Evolutionary conservation across 2,888 invertebrate genomes (phyloP), one percentile per base, ranked within the genome.

Genomic region (Parapristionchus giblindavisi): DNA sequence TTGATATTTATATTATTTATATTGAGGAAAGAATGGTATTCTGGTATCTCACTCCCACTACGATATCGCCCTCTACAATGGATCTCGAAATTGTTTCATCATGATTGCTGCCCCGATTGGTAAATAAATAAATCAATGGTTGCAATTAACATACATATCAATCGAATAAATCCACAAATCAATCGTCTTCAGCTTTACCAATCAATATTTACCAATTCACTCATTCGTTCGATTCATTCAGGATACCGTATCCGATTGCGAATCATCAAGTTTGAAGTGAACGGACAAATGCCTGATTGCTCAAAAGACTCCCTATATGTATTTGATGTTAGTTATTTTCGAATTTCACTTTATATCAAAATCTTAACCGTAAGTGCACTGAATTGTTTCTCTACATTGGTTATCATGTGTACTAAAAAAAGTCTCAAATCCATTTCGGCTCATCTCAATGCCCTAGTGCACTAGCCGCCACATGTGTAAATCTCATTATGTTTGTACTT

Each of bases 281-380:
- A 78, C 38, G 79, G 78, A 2, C 75, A 76, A 52, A 66, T 74
- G 52, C 66, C 78, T 4, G 74, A 75, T 65, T 81, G 81, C 43
- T 78, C 79, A 34, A 80, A 79, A 51, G 83, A 83, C 66, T 81
- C 81, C 0, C 72, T 83, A 2, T 81, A 83, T 51, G 76, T 83
- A 40, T 83, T 83, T 70, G 81, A 83, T 76, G 81, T 80, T 68
- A 81, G 80, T 54, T 51, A 34, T 21, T 14, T 24, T 65, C 24
- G 27, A 27, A 27, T 60, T 60, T 43, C 43, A 14, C 8, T 43
- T 43, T 14, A 17, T 8, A 43, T 43, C 8, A 43, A 43, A 17
- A 14, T n/a, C n/a, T n/a, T n/a, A n/a, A n/a, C n/a, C n/a, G n/a
- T n/a, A n/a, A n/a, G n/a, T n/a, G n/a, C n/a, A n/a, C n/a, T n/a